These are phyloP conservation scores for Drosophila simulans DNA, from an alignment of 1,140 invertebrate genomes.

Conservation along the genomic window DNA sequence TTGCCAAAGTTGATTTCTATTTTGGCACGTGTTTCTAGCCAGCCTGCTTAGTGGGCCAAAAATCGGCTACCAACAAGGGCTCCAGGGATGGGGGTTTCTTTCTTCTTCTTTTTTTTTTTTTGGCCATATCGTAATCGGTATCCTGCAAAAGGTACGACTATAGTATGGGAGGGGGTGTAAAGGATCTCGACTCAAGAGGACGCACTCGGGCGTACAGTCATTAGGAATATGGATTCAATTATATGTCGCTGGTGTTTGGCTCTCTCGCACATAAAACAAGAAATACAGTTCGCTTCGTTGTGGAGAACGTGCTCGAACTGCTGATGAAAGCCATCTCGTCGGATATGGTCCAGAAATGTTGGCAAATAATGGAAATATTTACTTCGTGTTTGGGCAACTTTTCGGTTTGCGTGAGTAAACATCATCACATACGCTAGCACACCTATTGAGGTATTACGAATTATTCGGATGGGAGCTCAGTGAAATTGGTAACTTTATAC, in stretches of 20 bases:
- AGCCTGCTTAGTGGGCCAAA: constrained; percentile 12
- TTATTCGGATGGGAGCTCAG: background rate
- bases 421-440: constrained; percentile 4
- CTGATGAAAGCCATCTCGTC: constrained; percentile 8
- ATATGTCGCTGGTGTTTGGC: constrained; percentile 56
- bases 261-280: constrained; percentile 41
- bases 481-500: background rate
- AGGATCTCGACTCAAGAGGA: constrained; percentile 2
- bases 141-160: background rate
- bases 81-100: too few species aligned
- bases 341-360: constrained; percentile 32
- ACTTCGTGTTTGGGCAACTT: constrained; percentile 29
- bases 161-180: constrained; percentile 4
- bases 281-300: constrained; percentile 24
- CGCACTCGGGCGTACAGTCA: constrained; percentile 60
- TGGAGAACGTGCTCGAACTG: constrained; percentile 43
- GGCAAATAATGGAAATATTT: constrained; percentile 44
- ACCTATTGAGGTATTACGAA: constrained; percentile 9
- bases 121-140: background rate
- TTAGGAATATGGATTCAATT: constrained; percentile 76
- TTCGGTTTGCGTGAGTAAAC: background rate
- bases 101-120: too few species aligned
- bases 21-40: constrained; percentile 59
- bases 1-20: constrained; percentile 74
- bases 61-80: too few species aligned